A percentile compares a stretch with the other conserved stretches of the same genome.
phyloP scores from a whole-genome alignment of 2,797 vertebrate genomes.

The Thunnus albacares region DNA sequence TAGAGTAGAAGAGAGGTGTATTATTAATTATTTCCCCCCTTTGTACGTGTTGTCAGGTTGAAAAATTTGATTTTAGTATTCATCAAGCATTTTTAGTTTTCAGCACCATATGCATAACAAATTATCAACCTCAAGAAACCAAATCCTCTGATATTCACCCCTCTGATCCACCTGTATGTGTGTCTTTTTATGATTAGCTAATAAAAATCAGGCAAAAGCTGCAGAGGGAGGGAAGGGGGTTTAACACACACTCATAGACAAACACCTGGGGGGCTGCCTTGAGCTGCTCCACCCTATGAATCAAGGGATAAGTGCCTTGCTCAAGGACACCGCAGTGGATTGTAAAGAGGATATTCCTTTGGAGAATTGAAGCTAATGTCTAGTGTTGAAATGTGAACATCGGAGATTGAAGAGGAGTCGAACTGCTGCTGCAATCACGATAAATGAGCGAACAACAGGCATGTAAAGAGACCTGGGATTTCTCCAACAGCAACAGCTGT shows the following conservation, averaged over 20 bases:
- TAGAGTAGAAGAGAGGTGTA: conserved; percentile 17
- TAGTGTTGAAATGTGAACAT: conserved; percentile 59
- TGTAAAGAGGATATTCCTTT: conserved; percentile 28
- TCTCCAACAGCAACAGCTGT: conserved; percentile 74
- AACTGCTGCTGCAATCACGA: conserved; percentile 56
- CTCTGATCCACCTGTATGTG: conserved; percentile 21
- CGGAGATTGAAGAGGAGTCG: conserved; percentile 43
- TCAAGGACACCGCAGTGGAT: conserved; percentile 60
- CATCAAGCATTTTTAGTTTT: conserved; percentile 15
- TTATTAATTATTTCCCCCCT: conserved; percentile 59
- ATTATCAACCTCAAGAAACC: conserved; percentile 5
- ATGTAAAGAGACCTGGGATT: conserved; percentile 76
- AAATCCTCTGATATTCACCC: conserved; percentile 30
- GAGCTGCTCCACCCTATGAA: background rate
- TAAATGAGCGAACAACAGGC: conserved; percentile 70
- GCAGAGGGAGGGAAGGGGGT: background rate
- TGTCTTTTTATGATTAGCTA: conserved; percentile 41
- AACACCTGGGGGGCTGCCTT: conserved; percentile 29
- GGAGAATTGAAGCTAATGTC: conserved; percentile 52
- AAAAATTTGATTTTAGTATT: conserved; percentile 60
- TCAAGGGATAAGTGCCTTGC: conserved; percentile 68
- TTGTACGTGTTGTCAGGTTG: conserved; percentile 62
- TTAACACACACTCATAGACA: conserved; percentile 6
- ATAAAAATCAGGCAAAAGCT: conserved; percentile 26
- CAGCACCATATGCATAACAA: conserved; percentile 29